phyloP scores from a whole-genome alignment of 2,113 vertebrate species.

The Vanacampus margaritifer region DNA sequence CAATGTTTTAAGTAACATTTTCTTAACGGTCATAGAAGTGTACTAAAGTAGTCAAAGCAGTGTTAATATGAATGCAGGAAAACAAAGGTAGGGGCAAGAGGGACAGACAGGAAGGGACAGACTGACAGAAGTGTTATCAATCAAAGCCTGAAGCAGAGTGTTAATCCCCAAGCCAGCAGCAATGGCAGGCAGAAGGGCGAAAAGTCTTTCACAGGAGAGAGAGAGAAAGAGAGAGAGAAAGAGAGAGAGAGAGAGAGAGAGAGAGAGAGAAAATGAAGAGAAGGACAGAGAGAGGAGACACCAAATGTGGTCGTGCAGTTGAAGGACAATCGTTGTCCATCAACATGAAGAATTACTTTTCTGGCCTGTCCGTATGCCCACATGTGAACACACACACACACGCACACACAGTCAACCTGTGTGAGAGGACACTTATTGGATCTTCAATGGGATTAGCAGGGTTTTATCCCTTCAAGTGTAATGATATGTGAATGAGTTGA shows the following conservation, averaged over 20 bases:
- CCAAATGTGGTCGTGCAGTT: conserved; percentile 39
- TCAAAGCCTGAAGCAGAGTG: conserved; percentile 35
- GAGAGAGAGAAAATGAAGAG: conserved; percentile 25
- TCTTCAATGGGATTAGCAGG: conserved; percentile 68
- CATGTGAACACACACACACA: conserved; percentile 25
- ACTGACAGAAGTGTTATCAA: conserved; percentile 38
- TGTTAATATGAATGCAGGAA: neutral
- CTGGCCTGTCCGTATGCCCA: conserved; percentile 36
- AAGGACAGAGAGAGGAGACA: conserved; percentile 31
- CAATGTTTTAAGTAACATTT: neutral
- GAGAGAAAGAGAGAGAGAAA: conserved; percentile 12
- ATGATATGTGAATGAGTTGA: conserved; percentile 70
- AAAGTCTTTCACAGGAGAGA: neutral
- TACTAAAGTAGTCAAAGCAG: neutral
- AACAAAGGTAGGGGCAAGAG: conserved; percentile 2
- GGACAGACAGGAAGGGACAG: conserved; percentile 16
- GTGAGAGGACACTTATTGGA: conserved; percentile 62
- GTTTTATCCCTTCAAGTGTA: conserved; percentile 64
- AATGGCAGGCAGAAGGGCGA: conserved; percentile 20
- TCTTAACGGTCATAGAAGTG: neutral
- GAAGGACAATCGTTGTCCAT: conserved; percentile 73
- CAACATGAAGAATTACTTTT: conserved; percentile 68
- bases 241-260: conserved; percentile 13
- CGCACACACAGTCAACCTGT: conserved; percentile 49
- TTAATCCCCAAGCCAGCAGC: conserved; percentile 25